phyloP scores from a whole-genome alignment of 2,888 invertebrate genomes.

The Resseliella maxima region DNA sequence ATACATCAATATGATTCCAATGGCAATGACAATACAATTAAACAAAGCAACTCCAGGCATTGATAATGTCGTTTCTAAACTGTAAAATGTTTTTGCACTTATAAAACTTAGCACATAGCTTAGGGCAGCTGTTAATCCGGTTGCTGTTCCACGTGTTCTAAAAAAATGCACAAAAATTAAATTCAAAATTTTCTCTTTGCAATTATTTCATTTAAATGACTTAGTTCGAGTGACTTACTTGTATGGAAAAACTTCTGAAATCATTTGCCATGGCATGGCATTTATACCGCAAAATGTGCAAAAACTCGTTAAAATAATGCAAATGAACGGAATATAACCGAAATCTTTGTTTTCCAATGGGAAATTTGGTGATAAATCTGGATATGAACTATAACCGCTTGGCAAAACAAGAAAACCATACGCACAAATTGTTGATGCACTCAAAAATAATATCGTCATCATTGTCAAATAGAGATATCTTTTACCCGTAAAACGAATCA shows the following conservation, averaged over 20 bases:
- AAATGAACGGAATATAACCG: slow-evolving; percentile 13
- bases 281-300: background rate
- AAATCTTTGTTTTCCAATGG: background rate
- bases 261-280: background rate
- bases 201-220: background rate
- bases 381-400: background rate
- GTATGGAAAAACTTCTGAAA: slow-evolving; percentile 3
- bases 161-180: background rate
- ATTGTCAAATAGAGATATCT: background rate
- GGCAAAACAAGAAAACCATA: background rate
- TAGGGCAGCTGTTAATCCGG: slow-evolving; percentile 70
- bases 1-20: slow-evolving; percentile 63
- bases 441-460: background rate
- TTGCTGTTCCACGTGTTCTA: slow-evolving; percentile 66
- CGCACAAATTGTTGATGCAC: background rate
- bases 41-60: slow-evolving; percentile 70
- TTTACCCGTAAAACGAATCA: slow-evolving; percentile 64
- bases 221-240: background rate
- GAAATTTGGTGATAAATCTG: background rate
- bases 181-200: background rate
- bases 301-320: background rate
- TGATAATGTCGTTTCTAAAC: slow-evolving; percentile 67
- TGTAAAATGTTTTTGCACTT: slow-evolving; percentile 70
- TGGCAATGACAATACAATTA: slow-evolving; percentile 68
- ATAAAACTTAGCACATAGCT: slow-evolving; percentile 70